A percentile compares a stretch with the other conserved stretches of the same genome.
Evolutionary conservation across 2,888 invertebrate genomes (phyloP).

Genomic region (Cephus nigrinus): DNA sequence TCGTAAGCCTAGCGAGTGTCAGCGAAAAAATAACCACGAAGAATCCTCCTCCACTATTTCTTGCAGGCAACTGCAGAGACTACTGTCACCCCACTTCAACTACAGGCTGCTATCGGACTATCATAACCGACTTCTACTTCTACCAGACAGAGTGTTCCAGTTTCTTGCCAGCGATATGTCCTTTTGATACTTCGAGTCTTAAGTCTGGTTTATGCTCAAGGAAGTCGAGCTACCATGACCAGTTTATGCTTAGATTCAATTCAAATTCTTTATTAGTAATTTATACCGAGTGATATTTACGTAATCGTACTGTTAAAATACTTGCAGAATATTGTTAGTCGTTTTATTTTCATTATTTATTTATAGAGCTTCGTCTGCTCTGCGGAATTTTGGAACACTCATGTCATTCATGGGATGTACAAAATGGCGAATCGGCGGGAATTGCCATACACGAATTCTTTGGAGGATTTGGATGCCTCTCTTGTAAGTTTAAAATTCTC

Average conservation of each 20-base stretch:
- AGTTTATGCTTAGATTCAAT: background rate
- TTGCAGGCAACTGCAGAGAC: background rate
- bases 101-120: background rate
- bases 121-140: background rate
- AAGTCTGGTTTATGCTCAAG: background rate
- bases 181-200: background rate
- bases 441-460: background rate
- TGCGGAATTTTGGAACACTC: background rate
- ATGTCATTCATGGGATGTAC: background rate
- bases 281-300: background rate
- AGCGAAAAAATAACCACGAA: background rate
- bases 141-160: background rate
- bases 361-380: background rate
- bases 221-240: background rate
- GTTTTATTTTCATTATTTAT: background rate
- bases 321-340: background rate
- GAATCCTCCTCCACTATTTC: background rate
- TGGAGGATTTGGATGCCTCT: background rate
- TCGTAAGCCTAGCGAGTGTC: background rate
- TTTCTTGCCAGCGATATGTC: background rate
- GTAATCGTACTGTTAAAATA: background rate
- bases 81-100: background rate
- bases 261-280: background rate
- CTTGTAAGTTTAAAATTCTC: background rate
- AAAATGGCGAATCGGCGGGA: background rate